Evolutionary conservation across 2,113 vertebrate species (phyloP).

Genomic region (Numenius arquata): DNA sequence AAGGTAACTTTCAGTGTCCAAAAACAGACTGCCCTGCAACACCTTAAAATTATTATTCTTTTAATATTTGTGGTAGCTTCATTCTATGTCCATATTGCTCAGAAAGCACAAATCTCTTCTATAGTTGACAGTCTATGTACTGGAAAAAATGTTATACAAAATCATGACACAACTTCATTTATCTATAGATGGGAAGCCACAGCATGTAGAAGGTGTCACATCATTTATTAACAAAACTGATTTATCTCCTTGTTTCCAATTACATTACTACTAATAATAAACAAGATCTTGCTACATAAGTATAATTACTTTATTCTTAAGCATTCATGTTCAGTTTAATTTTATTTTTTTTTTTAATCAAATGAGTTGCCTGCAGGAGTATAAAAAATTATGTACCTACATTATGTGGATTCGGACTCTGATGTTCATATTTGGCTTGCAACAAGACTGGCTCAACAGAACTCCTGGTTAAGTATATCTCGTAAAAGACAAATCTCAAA

Average conservation of each 20-base stretch:
- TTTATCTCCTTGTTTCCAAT: not conserved
- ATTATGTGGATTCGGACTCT: not conserved
- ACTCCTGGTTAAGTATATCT: not conserved
- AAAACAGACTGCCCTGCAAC: accelerated
- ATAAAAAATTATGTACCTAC: not conserved
- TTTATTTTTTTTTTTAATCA: not conserved
- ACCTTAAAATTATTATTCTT: not conserved
- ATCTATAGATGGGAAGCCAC: not conserved
- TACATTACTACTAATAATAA: not conserved
- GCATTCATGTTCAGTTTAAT: not conserved
- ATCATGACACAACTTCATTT: not conserved
- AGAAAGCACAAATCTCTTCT: not conserved
- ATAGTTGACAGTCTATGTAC: accelerated
- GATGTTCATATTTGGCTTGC: not conserved
- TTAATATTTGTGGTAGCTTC: not conserved
- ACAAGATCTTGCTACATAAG: not conserved
- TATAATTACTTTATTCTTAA: not conserved
- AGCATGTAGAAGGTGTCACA: not conserved
- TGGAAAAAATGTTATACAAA: not conserved
- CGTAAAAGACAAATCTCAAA: not conserved
- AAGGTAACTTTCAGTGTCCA: not conserved
- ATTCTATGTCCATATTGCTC: not conserved
- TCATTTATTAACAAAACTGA: not conserved
- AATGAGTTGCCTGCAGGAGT: not conserved
- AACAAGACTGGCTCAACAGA: not conserved